Percentiles rank a stretch among this genome's conserved stretches.
Conservation (phyloP, 2,888 invertebrate species). For the Bombylius major region DNA sequence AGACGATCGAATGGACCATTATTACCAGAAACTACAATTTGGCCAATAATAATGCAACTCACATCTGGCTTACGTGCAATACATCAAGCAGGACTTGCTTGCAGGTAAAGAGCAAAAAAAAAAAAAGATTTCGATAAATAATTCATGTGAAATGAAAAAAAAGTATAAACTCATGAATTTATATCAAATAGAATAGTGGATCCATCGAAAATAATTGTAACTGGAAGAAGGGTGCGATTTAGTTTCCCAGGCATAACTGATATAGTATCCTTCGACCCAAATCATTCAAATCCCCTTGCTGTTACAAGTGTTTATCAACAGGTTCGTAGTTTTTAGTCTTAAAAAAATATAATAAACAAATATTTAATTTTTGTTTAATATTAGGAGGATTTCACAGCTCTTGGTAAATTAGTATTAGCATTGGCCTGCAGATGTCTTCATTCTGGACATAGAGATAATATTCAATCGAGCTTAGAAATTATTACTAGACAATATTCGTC, state of each 20-base stretch:
- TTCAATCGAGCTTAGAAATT: constrained; percentile 77
- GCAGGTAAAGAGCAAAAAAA: constrained; percentile 40
- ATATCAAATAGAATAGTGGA: constrained; percentile 59
- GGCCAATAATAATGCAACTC: constrained; percentile 92
- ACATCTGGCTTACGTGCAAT: constrained; percentile 86
- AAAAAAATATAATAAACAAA: background rate
- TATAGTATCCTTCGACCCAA: constrained; percentile 62
- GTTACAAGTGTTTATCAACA: constrained; percentile 59
- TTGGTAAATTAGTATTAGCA: constrained; percentile 83
- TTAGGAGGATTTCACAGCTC: constrained; percentile 74
- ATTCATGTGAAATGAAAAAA: background rate
- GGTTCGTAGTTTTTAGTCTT: constrained; percentile 18
- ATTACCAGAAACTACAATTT: constrained; percentile 81
- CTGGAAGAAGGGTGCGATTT: constrained; percentile 64
- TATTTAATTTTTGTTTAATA: constrained; percentile 4
- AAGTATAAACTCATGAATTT: background rate
- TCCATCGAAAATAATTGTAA: constrained; percentile 80
- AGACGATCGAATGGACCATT: constrained; percentile 52
- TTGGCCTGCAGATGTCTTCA: constrained; percentile 86
- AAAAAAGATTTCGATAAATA: too few relatives aligned
- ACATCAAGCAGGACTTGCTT: constrained; percentile 56
- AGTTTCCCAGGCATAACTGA: constrained; percentile 73
- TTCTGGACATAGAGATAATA: constrained; percentile 76
- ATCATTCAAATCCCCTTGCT: constrained; percentile 49
- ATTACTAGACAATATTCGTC: constrained; percentile 82